Conservation (phyloP, 2,888 invertebrate genomes). For the Lasioglossum villosulum region DNA sequence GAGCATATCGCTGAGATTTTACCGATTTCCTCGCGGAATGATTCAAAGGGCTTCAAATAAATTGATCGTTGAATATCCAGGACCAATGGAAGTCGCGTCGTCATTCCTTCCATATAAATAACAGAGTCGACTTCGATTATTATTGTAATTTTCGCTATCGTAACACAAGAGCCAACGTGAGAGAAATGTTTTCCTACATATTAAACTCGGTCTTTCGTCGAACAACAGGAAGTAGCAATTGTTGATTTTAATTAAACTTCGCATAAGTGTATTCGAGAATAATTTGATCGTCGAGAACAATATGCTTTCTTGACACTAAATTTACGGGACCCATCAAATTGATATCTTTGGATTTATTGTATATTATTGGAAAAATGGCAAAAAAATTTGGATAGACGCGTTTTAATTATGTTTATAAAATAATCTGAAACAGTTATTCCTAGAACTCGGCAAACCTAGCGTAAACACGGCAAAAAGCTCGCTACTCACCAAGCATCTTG, state of each 20-base stretch:
- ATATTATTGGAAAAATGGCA: too few relatives aligned
- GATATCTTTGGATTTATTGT: too few relatives aligned
- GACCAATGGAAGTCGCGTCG: neutral
- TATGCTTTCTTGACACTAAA: too few relatives aligned
- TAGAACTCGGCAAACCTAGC: too few relatives aligned
- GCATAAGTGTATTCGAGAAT: neutral
- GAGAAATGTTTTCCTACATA: neutral
- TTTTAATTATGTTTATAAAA: too few relatives aligned
- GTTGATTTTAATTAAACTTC: neutral
- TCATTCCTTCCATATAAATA: neutral
- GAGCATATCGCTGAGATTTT: neutral
- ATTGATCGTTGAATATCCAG: neutral
- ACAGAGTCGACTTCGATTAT: neutral
- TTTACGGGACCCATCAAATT: too few relatives aligned
- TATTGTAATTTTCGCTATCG: neutral
- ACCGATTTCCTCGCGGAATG: neutral
- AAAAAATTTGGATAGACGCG: too few relatives aligned
- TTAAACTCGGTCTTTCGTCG: neutral
- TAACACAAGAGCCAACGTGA: neutral
- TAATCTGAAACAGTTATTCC: too few relatives aligned
- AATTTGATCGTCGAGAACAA: too few relatives aligned
- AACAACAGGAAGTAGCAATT: neutral
- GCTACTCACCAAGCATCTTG: slow-evolving; percentile 91
- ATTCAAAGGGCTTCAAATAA: neutral
- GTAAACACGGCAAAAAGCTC: neutral